Conservation (phyloP, 2,113 vertebrate species). For the Emydura subglobosa region DNA sequence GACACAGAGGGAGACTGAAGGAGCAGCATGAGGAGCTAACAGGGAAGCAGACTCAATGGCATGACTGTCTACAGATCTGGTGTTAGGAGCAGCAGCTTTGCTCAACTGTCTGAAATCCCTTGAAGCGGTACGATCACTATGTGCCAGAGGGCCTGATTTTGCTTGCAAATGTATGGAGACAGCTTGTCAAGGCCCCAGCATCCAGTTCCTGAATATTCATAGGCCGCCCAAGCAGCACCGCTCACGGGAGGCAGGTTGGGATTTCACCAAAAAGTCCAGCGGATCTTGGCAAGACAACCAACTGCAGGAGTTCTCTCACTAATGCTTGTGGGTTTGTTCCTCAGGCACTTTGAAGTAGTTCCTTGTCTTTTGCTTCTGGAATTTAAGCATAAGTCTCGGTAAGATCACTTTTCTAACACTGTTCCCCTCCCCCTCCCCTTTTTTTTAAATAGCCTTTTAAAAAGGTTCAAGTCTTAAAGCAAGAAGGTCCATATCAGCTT, state of each 20-base stretch:
- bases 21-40: not conserved
- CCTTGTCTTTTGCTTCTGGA: not conserved
- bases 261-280: not conserved
- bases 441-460: not conserved
- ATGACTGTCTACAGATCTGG: slow-evolving; percentile 26
- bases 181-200: not conserved
- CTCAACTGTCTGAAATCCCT: not conserved
- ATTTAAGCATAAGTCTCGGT: not conserved
- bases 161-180: slow-evolving; percentile 1
- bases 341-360: not conserved
- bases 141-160: not conserved
- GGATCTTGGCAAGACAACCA: not conserved
- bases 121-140: slow-evolving; percentile 17
- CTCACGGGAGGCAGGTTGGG: not conserved
- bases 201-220: not conserved
- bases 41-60: slow-evolving; percentile 19
- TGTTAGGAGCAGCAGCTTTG: slow-evolving; percentile 14
- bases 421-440: not conserved
- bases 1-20: not conserved
- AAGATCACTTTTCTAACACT: not conserved
- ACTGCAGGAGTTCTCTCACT: not conserved
- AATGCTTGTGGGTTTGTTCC: not conserved
- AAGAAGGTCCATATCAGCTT: not conserved
- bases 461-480: not conserved
- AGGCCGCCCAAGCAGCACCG: not conserved